Evolutionary conservation across 2,888 invertebrate genomes (phyloP).

Genomic region (Baccha elongata): DNA sequence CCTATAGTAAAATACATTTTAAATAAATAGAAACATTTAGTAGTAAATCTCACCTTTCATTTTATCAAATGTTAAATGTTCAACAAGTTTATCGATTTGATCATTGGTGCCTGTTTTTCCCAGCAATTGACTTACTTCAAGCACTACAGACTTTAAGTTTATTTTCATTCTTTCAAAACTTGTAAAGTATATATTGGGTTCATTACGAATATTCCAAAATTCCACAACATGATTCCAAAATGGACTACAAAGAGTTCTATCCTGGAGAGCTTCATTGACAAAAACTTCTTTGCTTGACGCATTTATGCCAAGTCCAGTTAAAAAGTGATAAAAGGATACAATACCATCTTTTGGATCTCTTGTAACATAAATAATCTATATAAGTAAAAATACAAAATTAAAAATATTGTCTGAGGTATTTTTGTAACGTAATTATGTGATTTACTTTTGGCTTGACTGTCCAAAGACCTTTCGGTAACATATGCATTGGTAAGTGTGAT

Average conservation of each 20-base stretch:
- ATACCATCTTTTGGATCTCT: conserved; percentile 92
- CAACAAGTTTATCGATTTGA: conserved; percentile 75
- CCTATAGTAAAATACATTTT: no score
- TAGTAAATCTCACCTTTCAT: conserved; percentile 76
- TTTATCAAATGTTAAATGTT: conserved; percentile 78
- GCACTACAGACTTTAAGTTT: conserved; percentile 73
- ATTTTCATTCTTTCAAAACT: conserved; percentile 77
- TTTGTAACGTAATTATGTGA: not conserved
- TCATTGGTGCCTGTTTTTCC: conserved; percentile 69
- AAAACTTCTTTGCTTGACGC: conserved; percentile 84
- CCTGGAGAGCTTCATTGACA: conserved; percentile 47
- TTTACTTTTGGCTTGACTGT: conserved; percentile 73
- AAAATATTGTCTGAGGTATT: not conserved
- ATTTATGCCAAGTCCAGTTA: conserved; percentile 85
- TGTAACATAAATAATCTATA: conserved; percentile 90
- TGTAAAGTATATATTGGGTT: conserved; percentile 76
- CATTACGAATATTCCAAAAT: conserved; percentile 76
- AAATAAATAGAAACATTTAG: not conserved
- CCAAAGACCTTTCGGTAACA: conserved; percentile 75
- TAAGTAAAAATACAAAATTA: not conserved
- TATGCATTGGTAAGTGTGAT: conserved; percentile 75
- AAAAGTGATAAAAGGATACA: conserved; percentile 89
- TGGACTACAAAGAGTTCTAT: conserved; percentile 66
- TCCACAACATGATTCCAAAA: conserved; percentile 76
- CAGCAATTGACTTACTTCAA: conserved; percentile 74